A percentile compares a stretch with the other conserved stretches of the same genome.
phyloP scores from a whole-genome alignment of 1,140 invertebrate species.

The Bombus consobrinus region DNA sequence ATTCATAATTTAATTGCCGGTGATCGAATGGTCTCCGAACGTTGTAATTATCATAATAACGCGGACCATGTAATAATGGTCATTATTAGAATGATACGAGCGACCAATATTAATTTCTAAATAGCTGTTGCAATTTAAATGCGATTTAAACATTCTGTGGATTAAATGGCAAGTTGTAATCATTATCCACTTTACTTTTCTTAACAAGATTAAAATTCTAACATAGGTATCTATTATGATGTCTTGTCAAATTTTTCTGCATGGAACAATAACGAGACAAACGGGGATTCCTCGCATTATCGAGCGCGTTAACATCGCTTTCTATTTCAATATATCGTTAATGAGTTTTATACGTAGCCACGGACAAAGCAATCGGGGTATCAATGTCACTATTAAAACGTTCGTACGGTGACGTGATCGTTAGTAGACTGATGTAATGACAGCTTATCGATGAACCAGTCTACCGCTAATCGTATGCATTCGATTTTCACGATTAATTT shows the following conservation, averaged over 20 bases:
- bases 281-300: not conserved
- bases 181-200: not conserved
- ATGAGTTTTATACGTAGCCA: slow-evolving; percentile 45
- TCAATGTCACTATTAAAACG: slow-evolving; percentile 21
- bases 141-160: not conserved
- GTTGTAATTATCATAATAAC: not conserved
- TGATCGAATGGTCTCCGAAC: not conserved
- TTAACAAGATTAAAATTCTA: too few relatives aligned
- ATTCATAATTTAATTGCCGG: not conserved
- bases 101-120: not conserved
- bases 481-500: slow-evolving; percentile 35
- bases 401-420: slow-evolving; percentile 7
- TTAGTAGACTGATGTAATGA: slow-evolving; percentile 14
- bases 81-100: not conserved
- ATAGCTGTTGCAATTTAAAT: not conserved
- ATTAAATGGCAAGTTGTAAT: not conserved
- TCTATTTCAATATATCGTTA: slow-evolving; percentile 18
- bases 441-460: not conserved
- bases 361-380: slow-evolving; percentile 33
- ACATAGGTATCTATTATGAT: too few relatives aligned
- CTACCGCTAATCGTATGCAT: not conserved
- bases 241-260: not conserved
- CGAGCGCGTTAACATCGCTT: not conserved
- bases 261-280: not conserved
- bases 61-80: not conserved